phyloP scores from a whole-genome alignment of 2,113 vertebrate species.

The Muscicapa adusta region DNA sequence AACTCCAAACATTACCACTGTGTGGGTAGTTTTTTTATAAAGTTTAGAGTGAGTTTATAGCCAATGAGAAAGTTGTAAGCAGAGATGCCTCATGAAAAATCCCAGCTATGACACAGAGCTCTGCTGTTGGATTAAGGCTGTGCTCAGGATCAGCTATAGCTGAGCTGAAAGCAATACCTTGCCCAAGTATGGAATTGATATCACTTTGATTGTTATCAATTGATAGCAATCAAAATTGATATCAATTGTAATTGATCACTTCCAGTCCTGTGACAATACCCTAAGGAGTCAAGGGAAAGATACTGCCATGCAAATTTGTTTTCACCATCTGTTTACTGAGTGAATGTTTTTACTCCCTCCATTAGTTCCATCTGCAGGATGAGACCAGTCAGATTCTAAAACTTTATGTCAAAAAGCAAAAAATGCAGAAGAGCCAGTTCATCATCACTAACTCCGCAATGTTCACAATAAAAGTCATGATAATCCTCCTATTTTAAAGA shows the following conservation, averaged over 20 bases:
- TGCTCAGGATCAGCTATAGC: not conserved
- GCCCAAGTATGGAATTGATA: not conserved
- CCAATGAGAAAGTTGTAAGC: not conserved
- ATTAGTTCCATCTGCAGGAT: slow-evolving; percentile 1
- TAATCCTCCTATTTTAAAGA: not conserved
- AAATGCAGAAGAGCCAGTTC: not conserved
- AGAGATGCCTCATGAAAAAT: not conserved
- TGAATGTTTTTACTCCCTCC: slow-evolving; percentile 2
- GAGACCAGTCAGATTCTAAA: not conserved
- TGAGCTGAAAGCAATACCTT: not conserved
- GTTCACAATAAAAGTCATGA: not conserved
- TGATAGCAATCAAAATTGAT: too few relatives aligned
- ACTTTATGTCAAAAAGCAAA: not conserved
- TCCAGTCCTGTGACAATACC: not conserved
- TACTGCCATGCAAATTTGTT: not conserved
- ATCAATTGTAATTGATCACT: not conserved
- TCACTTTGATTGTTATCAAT: not conserved
- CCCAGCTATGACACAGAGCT: not conserved
- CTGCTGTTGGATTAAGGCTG: not conserved
- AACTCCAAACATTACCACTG: not conserved
- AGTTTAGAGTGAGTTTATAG: not conserved
- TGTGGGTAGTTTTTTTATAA: not conserved
- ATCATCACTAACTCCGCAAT: not conserved
- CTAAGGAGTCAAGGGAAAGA: not conserved
- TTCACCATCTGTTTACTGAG: not conserved